Evolutionary conservation across 2,797 vertebrate species (phyloP).

Genomic region (Heterohyrax brucei): DNA sequence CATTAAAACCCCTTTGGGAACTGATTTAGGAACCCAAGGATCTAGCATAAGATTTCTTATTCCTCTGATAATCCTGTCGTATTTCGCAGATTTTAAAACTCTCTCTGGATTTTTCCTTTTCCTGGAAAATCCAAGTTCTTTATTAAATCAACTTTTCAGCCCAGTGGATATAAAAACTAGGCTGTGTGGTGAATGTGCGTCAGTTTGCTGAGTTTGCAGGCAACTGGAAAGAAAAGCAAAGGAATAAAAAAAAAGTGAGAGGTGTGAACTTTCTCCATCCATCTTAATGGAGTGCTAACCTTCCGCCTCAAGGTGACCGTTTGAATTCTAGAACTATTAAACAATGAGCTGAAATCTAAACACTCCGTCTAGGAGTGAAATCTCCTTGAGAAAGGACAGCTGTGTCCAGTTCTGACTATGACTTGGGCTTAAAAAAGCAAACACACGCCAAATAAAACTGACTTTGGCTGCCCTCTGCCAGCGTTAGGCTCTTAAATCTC

Average conservation of each 20-base stretch:
- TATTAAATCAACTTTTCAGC: constrained; percentile 79
- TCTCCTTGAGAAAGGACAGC: constrained; percentile 84
- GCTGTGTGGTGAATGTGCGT: constrained; percentile 52
- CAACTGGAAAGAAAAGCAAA: constrained; percentile 82
- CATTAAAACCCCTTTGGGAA: constrained; percentile 63
- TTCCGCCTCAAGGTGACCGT: constrained; percentile 82
- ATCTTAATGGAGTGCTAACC: constrained; percentile 87
- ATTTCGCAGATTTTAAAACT: constrained; percentile 76
- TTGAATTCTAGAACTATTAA: constrained; percentile 87
- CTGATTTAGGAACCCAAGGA: constrained; percentile 76
- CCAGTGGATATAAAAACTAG: constrained; percentile 70
- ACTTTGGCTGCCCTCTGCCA: constrained; percentile 26
- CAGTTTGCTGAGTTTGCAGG: constrained; percentile 76
- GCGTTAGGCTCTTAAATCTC: constrained; percentile 48
- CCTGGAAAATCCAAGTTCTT: constrained; percentile 74
- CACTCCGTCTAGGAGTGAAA: constrained; percentile 78
- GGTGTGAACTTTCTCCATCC: constrained; percentile 81
- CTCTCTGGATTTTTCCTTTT: constrained; percentile 65
- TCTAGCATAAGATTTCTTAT: constrained; percentile 69
- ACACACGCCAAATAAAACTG: constrained; percentile 71
- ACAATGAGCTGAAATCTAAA: constrained; percentile 86
- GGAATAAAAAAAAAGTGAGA: constrained; percentile 83
- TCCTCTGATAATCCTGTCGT: constrained; percentile 76
- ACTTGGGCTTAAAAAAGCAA: constrained; percentile 82
- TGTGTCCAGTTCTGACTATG: constrained; percentile 77